Base-by-base conservation (phyloP, 2,113 vertebrate genomes). In the Grus americana region DNA sequence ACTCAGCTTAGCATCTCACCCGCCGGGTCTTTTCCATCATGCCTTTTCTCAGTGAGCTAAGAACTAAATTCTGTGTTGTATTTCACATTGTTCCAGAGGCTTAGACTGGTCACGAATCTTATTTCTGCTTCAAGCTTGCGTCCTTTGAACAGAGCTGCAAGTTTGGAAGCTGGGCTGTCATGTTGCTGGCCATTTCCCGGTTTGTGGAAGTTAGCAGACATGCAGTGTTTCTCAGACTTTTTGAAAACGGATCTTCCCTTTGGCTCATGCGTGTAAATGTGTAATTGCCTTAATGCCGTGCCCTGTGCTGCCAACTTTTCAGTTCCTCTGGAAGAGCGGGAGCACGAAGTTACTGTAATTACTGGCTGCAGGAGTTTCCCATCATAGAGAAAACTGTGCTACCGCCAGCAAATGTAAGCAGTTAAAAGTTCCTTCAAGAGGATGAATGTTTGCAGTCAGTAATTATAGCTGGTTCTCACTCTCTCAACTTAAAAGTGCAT, bases 391-490 rank as follows among this genome's bases (percentile, higher is more conserved):
- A 84, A 89, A 84, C 46, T 42, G 9, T 42, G 15, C 55, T 89
- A 36, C 66, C 0, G 0, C 70, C 82, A 91, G 30, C 32, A 88
- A 86, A 23, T 44, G n/a, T 52, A 47, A 85, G 36, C 34, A 76
- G 71, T 83, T 93, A 74, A 78, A 88, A 84, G 47, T 81, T 78
- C 47, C 58, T 95, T 86, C 61, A 89, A 71, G 68, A 55, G 11
- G 11, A 15, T 75, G 30, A 66, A 58, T 47, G 42, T 72, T 89
- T 87, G 61, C 76, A 85, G 65, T 91, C 61, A 57, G 3, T 79
- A 89, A 91, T 81, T 84, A 47, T 15, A 79, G 52, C 89, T 87
- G 80, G 57, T 91, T 91, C 68, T 89, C 76, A 57, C n/a, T 70
- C 59, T 76, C 54, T 87, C 34, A 30, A 9, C 46, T 91, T 81